Conservation (phyloP, 2,113 vertebrate species). For the Microcebus lehilahytsara region DNA sequence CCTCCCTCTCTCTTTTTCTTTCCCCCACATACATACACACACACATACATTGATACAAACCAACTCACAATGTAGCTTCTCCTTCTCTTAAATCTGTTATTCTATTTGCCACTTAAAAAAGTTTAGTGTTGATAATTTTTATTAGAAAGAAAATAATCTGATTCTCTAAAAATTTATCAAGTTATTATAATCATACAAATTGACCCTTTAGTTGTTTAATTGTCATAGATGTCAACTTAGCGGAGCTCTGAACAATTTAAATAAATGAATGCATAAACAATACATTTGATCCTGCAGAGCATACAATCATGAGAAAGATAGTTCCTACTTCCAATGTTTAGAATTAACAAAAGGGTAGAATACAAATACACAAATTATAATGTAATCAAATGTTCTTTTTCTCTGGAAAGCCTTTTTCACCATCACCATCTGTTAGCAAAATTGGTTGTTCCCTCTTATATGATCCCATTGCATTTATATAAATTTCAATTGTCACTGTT, state of each 20-base stretch:
- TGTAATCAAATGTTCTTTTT: not conserved
- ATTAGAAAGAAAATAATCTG: slow-evolving; percentile 39
- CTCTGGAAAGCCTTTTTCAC: not conserved
- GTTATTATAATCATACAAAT: slow-evolving; percentile 10
- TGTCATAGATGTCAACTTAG: slow-evolving; percentile 15
- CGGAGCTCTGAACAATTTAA: not conserved
- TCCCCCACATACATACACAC: not conserved
- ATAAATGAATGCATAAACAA: not conserved
- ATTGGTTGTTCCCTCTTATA: not conserved
- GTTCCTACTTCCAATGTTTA: not conserved
- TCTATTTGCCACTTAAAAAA: slow-evolving; percentile 14
- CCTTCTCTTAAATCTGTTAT: not conserved
- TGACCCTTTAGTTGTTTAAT: not conserved
- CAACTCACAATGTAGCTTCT: not conserved
- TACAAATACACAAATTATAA: slow-evolving; percentile 33
- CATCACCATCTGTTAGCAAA: not conserved
- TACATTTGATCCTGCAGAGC: not conserved
- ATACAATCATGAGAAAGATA: not conserved
- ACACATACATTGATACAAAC: not conserved
- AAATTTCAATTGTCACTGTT: not conserved
- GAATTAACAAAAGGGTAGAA: slow-evolving; percentile 22
- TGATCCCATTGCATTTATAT: not conserved
- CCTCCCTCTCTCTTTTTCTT: not conserved
- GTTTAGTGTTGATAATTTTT: slow-evolving; percentile 4
- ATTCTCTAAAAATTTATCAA: slow-evolving; percentile 6